Evolutionary conservation across 2,113 vertebrate genomes (phyloP).

Genomic region (Sinocyclocheilus anshuiensis): DNA sequence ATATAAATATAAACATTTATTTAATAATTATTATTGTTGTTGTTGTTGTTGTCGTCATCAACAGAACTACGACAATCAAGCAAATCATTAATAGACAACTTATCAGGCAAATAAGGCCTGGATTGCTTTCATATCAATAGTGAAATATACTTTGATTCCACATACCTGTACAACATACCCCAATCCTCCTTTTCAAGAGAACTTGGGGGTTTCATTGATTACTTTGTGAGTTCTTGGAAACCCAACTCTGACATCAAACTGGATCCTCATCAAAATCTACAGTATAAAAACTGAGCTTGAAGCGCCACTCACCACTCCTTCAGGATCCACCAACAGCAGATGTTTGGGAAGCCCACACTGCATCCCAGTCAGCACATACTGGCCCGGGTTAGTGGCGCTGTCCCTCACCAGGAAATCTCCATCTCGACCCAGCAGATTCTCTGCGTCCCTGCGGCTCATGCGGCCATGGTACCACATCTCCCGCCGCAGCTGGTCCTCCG

Average conservation of each 20-base stretch:
- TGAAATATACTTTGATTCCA: neutral
- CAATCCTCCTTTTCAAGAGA: neutral
- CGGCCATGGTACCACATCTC: conserved; percentile 95
- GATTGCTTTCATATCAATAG: neutral
- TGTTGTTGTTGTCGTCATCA: too few relatives aligned
- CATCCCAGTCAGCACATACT: conserved; percentile 96
- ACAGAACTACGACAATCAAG: too few relatives aligned
- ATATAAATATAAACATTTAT: too few relatives aligned
- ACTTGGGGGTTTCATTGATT: neutral
- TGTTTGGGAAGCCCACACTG: conserved; percentile 91
- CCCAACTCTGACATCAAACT: neutral
- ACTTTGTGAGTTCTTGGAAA: neutral
- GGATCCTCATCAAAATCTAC: neutral
- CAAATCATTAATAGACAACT: neutral
- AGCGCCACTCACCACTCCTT: conserved; percentile 89
- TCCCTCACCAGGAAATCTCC: conserved; percentile 95
- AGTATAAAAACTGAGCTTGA: neutral
- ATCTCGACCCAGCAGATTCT: conserved; percentile 85
- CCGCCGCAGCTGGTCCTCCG: conserved; percentile 87
- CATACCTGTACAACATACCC: neutral
- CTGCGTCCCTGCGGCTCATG: conserved; percentile 90
- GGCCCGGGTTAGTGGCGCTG: conserved; percentile 92
- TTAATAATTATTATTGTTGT: too few relatives aligned
- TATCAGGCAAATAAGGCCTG: neutral
- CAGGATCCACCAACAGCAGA: conserved; percentile 93